Percentiles rank a stretch among this genome's conserved stretches.
Evolutionary conservation across 1,140 invertebrate species (phyloP).

Genomic region (Chironomus tepperi): DNA sequence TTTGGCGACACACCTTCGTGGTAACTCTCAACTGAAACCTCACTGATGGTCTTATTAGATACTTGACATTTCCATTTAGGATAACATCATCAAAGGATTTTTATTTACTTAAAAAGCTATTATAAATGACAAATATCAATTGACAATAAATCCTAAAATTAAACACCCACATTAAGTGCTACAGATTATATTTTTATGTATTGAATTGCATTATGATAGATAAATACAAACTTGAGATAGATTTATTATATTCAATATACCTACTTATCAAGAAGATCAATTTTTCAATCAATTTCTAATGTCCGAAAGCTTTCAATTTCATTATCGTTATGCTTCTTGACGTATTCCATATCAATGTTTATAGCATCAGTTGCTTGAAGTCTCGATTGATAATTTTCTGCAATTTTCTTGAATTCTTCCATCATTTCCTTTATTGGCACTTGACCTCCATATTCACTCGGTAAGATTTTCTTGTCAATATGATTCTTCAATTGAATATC

Average conservation of each 20-base stretch:
- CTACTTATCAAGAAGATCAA: too few relatives aligned
- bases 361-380: conserved; percentile 58
- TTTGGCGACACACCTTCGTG: too few relatives aligned
- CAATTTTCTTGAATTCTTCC: conserved; percentile 49
- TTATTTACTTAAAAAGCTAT: too few relatives aligned
- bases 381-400: conserved; percentile 29
- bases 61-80: too few relatives aligned
- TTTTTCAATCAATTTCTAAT: conserved; percentile 57
- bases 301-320: conserved; percentile 60
- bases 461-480: conserved; percentile 59
- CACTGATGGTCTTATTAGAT: too few relatives aligned
- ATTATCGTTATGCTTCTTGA: conserved; percentile 48
- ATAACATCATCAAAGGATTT: too few relatives aligned
- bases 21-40: too few relatives aligned
- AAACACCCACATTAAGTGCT: not conserved
- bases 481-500: conserved; percentile 53
- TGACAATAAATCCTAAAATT: too few relatives aligned
- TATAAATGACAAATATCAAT: too few relatives aligned
- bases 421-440: conserved; percentile 65
- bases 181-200: not conserved
- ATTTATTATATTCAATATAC: too few relatives aligned
- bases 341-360: conserved; percentile 52
- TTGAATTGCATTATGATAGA: not conserved
- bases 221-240: too few relatives aligned
- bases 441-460: conserved; percentile 70